Percentiles rank a stretch among this genome's conserved stretches.
phyloP scores from a whole-genome alignment of 35 echinoderm and acorn worm species.

The Ophiothrix spiculata region DNA sequence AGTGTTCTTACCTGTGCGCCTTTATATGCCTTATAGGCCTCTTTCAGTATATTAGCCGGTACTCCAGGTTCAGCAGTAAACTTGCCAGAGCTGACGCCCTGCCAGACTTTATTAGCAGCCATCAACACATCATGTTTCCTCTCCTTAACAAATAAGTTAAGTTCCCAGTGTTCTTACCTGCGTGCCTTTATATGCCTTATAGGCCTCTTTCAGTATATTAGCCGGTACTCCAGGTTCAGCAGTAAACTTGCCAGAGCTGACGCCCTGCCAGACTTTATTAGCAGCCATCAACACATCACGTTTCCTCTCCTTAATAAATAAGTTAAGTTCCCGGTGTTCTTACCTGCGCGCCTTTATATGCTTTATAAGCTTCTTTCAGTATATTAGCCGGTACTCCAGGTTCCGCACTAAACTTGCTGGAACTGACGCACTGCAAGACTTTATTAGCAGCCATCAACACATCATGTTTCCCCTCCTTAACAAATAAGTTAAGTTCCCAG shows the following conservation, averaged over 20 bases:
- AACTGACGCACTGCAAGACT: conserved; percentile 30
- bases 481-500: too few relatives aligned
- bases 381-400: conserved; percentile 25
- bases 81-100: conserved; percentile 29
- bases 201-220: conserved; percentile 28
- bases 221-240: conserved; percentile 10
- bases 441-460: conserved; percentile 28
- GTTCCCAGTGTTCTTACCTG: too few relatives aligned
- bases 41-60: conserved; percentile 21
- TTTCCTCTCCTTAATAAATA: conserved; percentile 25
- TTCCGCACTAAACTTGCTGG: conserved; percentile 16
- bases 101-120: conserved; percentile 23
- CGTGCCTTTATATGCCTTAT: conserved; percentile 28
- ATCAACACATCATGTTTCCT: conserved; percentile 25
- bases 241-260: conserved; percentile 27
- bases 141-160: too few relatives aligned
- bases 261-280: conserved; percentile 17
- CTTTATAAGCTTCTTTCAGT: conserved; percentile 19
- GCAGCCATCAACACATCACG: conserved; percentile 30
- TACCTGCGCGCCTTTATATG: too few relatives aligned
- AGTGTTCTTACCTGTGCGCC: too few relatives aligned
- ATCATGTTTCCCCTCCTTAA: conserved; percentile 21
- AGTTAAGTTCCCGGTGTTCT: too few relatives aligned
- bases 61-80: conserved; percentile 10
- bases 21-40: conserved; percentile 32